Evolutionary conservation across 2,113 vertebrate genomes (phyloP), one percentile per base, ranked within the genome.

Genomic region (Pangasianodon gigas): DNA sequence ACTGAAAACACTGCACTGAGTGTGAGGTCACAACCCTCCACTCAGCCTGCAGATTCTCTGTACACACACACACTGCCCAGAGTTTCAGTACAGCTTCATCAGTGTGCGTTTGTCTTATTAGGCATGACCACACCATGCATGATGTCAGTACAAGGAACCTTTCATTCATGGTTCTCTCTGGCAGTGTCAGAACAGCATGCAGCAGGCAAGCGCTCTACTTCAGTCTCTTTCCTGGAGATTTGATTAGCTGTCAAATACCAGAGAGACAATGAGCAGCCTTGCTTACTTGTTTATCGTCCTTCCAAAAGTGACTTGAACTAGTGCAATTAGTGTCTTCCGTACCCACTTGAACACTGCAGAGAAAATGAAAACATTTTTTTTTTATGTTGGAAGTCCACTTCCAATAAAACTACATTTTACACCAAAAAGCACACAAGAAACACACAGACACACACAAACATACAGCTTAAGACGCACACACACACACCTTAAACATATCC

Each of bases 281-380:
- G 97, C 98, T 98, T 96, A 99, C 98, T 98, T 99, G 97, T 99
- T 99, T 94, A 99, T 99, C 88, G 98, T 99, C 94, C 98, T 97
- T 96, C 98, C 98, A 96, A 99, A 99, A 91, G 98, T 99, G 94
- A 98, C 97, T 95, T 99, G 98, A 94, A 99, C 98, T 91, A 99
- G 97, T 96, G 98, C 98, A 97, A 99, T 99, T 92, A 99, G 96
- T 37, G 98, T 99, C 96, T 98, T 99, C 94, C 98, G 97, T 91
- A 99, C 98, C 98, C 98, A 99, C 94, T 99, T 99, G 94, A 99
- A 99, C 98, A 99, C 98, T 99, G 90, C 56, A 95, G 51, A 88
- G 41, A 62, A 81, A 86, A 92, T 54, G 21, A 91, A 37, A 48
- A 60, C 13, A 80, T 21, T 37, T 10, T 51, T 21, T 24, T 10